Evolutionary conservation across 2,888 invertebrate species (phyloP), one percentile per base, ranked within the genome.

Genomic region (Pocota personata): DNA sequence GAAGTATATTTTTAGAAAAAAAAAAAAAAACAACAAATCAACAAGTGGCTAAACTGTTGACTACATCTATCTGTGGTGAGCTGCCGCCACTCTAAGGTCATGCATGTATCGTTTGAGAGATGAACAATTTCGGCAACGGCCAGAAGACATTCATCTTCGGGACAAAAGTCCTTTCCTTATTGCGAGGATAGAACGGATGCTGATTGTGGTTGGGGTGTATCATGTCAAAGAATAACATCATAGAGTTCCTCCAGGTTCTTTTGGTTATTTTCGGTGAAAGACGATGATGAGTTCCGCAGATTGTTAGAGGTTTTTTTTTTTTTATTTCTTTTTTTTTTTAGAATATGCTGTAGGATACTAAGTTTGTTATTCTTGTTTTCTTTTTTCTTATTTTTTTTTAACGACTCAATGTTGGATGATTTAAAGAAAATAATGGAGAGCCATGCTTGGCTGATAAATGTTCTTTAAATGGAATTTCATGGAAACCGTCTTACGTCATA

Each of bases 1-100:
- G 60, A 27, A 43, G 21, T 58, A n/a, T 84, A 84, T 84, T 84
- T 84, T 79, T 84, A 84, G 83, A 72, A n/a, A 35, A 10, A 64
- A 55, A 60, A 16, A 48, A 19, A 30, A 82, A 43, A 35, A 55
- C 40, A 73, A 83, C 55, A 67, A 75, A 64, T 32, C 83, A 84
- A 84, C 83, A 84, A 84, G 83, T 84, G 75, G 79, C n/a, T 55
- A 35, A 37, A 40, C 52, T 48, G 16, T 10, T 40, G 32, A 8
- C 30, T 19, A 6, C 7, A 16, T 24, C 21, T 62, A 62, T 71
- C 35, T 78, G 14, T 27, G 10, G 46, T 57, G 57, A 66, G 8
- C 24, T 48, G 48, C 32, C 57, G 21, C 32, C n/a, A 24, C 32
- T 75, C 55, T 71, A 62, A 71, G 62, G 69, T 80, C 73, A 52